Evolutionary conservation across 64 coral and sea anemone species (phyloP), one percentile per base, ranked within the genome.

Genomic region (Dendrophyllia cribrosa): DNA sequence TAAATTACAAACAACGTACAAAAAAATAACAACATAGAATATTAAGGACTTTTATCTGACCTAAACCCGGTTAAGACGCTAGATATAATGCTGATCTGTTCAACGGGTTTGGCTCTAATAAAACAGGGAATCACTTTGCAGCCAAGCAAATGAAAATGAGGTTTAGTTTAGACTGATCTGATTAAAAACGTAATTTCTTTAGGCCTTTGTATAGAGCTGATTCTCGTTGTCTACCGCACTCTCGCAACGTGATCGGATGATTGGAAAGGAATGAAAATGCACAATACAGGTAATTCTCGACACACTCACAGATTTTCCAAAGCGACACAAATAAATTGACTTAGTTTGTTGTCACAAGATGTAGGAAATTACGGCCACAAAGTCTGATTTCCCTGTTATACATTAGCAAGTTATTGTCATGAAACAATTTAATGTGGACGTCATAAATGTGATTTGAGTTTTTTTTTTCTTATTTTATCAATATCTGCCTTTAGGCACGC

Each of bases 331-430:
- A 8, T n/a, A 65, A 67, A 84, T 3, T 43, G 34, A 43, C 25
- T 79, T 59, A 34, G 77, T 79, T 59, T 79, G 58, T 67, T 80
- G 58, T 80, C 25, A 17, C 4, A 61, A 78, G 56, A 55, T 44
- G 60, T 67, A 84, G 44, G 63, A 84, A 67, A 84, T 84, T 84
- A 84, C 63, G 43, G 20, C 80, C 44, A 68, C 44, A 51, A 63
- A 84, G 80, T 24, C 80, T 68, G 62, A 84, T 84, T 83, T 68
- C 43, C 60, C 62, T 9, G 80, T 51, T 84, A 67, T 84, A 63
- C 80, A 84, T 84, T 84, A 84, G 80, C 80, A 47, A 84, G 61
- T 84, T 84, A 84, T 84, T 84, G 80, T 84, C 80, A 67, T 84
- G 61, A 84, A 68, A 84, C 80, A 84, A 84, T 84, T 84, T 84